These are phyloP conservation scores for Opisthograptis luteolata DNA, from an alignment of 2,888 invertebrate genomes.

Conservation along the genomic window DNA sequence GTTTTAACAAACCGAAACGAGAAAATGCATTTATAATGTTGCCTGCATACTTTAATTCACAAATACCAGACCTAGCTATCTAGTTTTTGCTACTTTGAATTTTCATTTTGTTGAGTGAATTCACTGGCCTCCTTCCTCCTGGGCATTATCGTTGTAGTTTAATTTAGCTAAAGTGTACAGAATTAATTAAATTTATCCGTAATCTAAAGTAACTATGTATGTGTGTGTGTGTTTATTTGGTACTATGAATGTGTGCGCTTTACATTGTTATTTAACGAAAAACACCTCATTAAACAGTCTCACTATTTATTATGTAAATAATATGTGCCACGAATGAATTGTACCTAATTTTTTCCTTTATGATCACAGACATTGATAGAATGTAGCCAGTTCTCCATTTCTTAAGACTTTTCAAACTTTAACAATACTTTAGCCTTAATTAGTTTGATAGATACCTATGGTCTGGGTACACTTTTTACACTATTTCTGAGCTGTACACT, in stretches of 20 bases:
- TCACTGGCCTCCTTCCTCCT: background rate
- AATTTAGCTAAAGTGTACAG: no score
- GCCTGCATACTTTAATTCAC: background rate
- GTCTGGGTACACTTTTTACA: no score
- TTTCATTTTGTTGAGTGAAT: background rate
- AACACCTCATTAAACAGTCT: constrained; percentile 26
- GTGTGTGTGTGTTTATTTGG: background rate
- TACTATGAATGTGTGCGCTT: background rate
- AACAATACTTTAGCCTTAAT: no score
- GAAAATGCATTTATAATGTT: no score
- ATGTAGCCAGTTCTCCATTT: background rate
- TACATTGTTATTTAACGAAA: background rate
- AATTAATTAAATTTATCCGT: no score
- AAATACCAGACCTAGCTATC: background rate
- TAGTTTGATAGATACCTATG: no score
- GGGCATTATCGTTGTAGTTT: background rate
- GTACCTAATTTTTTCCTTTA: background rate
- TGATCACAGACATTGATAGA: background rate
- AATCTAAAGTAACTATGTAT: no score
- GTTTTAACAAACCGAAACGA: background rate
- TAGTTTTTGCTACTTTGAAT: background rate
- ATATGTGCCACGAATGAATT: background rate
- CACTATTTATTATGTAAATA: background rate
- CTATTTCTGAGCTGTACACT: no score
- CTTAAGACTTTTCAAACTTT: no score